phyloP scores from a whole-genome alignment of 1,140 invertebrate genomes.

The Diorhabda carinulata region DNA sequence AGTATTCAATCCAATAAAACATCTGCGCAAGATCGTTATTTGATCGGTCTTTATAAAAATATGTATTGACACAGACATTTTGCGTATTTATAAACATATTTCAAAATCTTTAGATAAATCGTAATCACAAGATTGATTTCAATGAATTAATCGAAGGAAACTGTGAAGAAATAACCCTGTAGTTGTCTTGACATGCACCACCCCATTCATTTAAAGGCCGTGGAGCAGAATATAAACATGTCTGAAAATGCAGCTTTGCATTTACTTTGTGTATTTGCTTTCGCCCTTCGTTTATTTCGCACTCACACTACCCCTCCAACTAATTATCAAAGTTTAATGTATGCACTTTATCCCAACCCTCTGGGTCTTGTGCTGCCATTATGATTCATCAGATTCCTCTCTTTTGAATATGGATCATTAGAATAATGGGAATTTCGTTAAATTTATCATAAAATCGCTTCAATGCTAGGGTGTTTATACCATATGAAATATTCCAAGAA shows the following conservation, averaged over 20 bases:
- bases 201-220: conserved; percentile 26
- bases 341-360: conserved; percentile 11
- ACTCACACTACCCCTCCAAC: conserved; percentile 12
- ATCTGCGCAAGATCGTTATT: no score
- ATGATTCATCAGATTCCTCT: conserved; percentile 16
- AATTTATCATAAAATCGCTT: neutral
- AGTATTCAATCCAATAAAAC: no score
- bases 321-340: conserved; percentile 22
- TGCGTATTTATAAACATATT: no score
- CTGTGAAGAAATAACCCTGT: neutral
- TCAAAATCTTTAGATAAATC: no score
- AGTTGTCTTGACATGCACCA: conserved; percentile 11
- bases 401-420: conserved; percentile 10
- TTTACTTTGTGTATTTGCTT: conserved; percentile 17
- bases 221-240: conserved; percentile 15
- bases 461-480: no score
- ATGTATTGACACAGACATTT: no score
- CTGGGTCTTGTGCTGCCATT: neutral
- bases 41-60: no score
- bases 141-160: no score
- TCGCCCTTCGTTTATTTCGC: conserved; percentile 14
- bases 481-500: no score
- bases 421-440: conserved; percentile 2
- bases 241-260: conserved; percentile 15
- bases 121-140: no score